Conservation (phyloP, 2,113 vertebrate genomes). For the Anoplopoma fimbria region DNA sequence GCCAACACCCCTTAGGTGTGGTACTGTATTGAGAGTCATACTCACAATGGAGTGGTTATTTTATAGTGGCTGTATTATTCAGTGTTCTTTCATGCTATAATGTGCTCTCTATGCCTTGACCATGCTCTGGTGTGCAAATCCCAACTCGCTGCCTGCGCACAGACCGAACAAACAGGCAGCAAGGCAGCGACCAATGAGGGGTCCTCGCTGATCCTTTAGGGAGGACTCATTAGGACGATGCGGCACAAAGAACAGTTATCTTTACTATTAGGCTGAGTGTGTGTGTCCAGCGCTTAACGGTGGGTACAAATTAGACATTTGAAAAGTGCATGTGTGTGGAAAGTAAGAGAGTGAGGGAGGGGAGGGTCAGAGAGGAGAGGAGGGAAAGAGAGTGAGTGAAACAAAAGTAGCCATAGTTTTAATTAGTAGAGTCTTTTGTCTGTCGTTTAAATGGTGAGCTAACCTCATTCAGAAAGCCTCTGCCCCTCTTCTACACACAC, state of each 20-base stretch:
- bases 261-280: constrained; percentile 22
- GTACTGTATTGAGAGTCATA: constrained; percentile 41
- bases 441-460: constrained; percentile 71
- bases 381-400: constrained; percentile 44
- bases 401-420: constrained; percentile 74
- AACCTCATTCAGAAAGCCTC: constrained; percentile 63
- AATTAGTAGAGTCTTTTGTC: constrained; percentile 73
- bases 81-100: constrained; percentile 60
- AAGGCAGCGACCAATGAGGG: constrained; percentile 27
- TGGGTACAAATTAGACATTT: constrained; percentile 51
- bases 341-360: constrained; percentile 45
- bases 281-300: constrained; percentile 22
- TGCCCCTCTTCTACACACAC: constrained; percentile 30
- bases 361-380: constrained; percentile 39
- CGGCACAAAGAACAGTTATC: constrained; percentile 44
- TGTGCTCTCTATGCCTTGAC: constrained; percentile 47
- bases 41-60: constrained; percentile 62
- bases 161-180: constrained; percentile 42
- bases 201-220: constrained; percentile 8
- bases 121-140: constrained; percentile 34
- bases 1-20: constrained; percentile 60
- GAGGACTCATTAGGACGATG: constrained; percentile 18
- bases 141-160: constrained; percentile 51
- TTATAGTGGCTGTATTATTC: constrained; percentile 60
- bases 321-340: constrained; percentile 49